A percentile compares a stretch with the other conserved stretches of the same genome.
Conservation (phyloP, 2,113 vertebrate species). For the Aspidoscelis tigris region DNA sequence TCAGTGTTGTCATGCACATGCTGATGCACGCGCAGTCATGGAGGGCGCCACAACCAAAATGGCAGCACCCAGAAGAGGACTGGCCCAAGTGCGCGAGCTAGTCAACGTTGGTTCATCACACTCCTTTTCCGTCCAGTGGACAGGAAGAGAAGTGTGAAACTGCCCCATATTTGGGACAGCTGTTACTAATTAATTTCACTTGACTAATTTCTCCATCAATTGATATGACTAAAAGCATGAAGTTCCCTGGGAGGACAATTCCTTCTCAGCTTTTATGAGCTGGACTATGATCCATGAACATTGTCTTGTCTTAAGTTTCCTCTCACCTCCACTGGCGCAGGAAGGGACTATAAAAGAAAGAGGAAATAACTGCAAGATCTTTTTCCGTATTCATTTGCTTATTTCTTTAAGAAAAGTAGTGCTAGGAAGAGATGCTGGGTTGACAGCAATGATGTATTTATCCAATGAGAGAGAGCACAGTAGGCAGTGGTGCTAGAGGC, state of each 20-base stretch:
- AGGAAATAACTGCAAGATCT: slow-evolving; percentile 26
- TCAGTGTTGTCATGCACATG: no score
- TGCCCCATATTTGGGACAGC: neutral
- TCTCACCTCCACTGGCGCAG: slow-evolving; percentile 23
- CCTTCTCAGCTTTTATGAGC: neutral
- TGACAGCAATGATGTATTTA: slow-evolving; percentile 52
- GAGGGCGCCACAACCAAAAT: no score
- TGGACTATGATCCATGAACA: neutral
- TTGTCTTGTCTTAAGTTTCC: slow-evolving; percentile 51
- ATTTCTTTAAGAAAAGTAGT: slow-evolving; percentile 51
- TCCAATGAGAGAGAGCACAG: slow-evolving; percentile 31
- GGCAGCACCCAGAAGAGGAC: no score
- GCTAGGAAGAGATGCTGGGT: slow-evolving; percentile 43
- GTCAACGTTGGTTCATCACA: no score
- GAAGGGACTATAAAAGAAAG: slow-evolving; percentile 41
- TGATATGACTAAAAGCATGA: neutral
- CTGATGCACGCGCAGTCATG: no score
- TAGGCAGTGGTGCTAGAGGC: neutral
- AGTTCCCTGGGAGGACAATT: no score
- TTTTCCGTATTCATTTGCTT: slow-evolving; percentile 50
- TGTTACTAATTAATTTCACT: neutral
- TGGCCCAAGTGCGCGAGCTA: no score
- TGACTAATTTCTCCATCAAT: neutral
- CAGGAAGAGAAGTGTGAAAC: no score
- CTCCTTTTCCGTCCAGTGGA: no score